Percentiles rank a stretch among this genome's conserved stretches.
Conservation (phyloP, 2,888 invertebrate genomes). For the Miltochrista miniata region DNA sequence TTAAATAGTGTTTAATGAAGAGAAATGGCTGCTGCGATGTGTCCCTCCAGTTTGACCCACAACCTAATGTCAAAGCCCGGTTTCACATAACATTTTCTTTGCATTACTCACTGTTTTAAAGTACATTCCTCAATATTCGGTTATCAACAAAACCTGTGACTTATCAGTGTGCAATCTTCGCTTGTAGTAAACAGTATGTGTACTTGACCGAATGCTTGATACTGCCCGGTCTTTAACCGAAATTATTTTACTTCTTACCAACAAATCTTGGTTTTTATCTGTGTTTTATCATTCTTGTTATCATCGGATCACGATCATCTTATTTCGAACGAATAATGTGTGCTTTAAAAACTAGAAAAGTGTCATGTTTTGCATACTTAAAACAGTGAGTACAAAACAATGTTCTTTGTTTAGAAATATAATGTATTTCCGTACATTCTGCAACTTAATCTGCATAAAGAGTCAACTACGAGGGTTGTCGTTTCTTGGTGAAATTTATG, state of each 20-base stretch:
- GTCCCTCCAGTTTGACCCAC: constrained; percentile 73
- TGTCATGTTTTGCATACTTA: constrained; percentile 71
- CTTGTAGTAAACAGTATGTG: constrained; percentile 33
- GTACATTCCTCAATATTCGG: constrained; percentile 30
- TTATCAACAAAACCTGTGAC: constrained; percentile 22
- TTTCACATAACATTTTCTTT: constrained; percentile 66
- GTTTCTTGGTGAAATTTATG: too few species aligned
- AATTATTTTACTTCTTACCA: constrained; percentile 33
- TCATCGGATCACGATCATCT: constrained; percentile 65
- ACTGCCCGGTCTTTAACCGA: constrained; percentile 25
- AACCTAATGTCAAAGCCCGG: constrained; percentile 79
- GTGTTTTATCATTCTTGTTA: constrained; percentile 69
- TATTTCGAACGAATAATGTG: constrained; percentile 47
- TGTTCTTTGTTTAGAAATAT: constrained; percentile 39
- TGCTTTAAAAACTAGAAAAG: constrained; percentile 31
- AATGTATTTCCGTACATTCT: constrained; percentile 25
- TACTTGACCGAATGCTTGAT: constrained; percentile 25
- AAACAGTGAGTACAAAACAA: constrained; percentile 60
- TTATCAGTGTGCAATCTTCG: constrained; percentile 12
- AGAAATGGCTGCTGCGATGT: constrained; percentile 53
- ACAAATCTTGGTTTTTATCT: constrained; percentile 63
- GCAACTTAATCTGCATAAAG: too few species aligned
- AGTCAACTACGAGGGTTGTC: too few species aligned
- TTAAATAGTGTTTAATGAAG: constrained; percentile 27
- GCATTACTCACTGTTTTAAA: constrained; percentile 53